phyloP scores from a whole-genome alignment of 2,113 vertebrate genomes.

The Nerophis ophidion region DNA sequence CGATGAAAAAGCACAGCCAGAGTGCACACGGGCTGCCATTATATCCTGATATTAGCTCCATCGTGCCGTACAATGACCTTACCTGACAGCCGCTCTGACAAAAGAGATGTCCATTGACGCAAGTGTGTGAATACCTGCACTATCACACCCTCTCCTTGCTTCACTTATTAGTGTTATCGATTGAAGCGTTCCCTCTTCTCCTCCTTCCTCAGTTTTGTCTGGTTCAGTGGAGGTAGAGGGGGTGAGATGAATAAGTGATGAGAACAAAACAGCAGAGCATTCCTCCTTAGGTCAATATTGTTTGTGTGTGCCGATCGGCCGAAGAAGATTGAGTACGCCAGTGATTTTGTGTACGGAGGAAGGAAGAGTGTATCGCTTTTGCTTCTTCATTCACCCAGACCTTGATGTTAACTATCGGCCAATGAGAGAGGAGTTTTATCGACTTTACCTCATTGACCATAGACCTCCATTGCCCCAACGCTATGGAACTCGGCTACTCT shows the following conservation, averaged over 20 bases:
- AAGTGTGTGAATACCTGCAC: not conserved
- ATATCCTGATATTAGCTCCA: conserved; percentile 5
- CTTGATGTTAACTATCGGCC: conserved; percentile 62
- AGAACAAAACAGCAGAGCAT: conserved; percentile 75
- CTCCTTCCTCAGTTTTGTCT: conserved; percentile 72
- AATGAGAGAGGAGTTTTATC: conserved; percentile 62
- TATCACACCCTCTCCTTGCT: conserved; percentile 22
- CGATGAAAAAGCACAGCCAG: conserved; percentile 21
- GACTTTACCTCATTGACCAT: conserved; percentile 65
- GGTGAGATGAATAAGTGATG: conserved; percentile 75
- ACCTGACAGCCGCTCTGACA: conserved; percentile 3
- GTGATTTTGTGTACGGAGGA: conserved; percentile 42
- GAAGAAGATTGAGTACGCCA: conserved; percentile 38
- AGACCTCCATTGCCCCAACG: conserved; percentile 64
- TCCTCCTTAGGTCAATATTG: conserved; percentile 62
- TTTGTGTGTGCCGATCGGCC: conserved; percentile 29
- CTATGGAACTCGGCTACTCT: conserved; percentile 49
- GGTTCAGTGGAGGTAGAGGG: conserved; percentile 57
- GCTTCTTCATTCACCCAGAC: conserved; percentile 56
- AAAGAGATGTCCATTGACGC: conserved; percentile 18
- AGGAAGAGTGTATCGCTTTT: conserved; percentile 54
- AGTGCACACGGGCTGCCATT: conserved; percentile 7
- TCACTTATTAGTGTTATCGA: conserved; percentile 72
- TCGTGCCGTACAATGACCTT: conserved; percentile 17
- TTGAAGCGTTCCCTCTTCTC: conserved; percentile 74